These are phyloP conservation scores for Triplophysa yarkandensis DNA, from an alignment of 2,797 vertebrate species.

Conservation along the genomic window DNA sequence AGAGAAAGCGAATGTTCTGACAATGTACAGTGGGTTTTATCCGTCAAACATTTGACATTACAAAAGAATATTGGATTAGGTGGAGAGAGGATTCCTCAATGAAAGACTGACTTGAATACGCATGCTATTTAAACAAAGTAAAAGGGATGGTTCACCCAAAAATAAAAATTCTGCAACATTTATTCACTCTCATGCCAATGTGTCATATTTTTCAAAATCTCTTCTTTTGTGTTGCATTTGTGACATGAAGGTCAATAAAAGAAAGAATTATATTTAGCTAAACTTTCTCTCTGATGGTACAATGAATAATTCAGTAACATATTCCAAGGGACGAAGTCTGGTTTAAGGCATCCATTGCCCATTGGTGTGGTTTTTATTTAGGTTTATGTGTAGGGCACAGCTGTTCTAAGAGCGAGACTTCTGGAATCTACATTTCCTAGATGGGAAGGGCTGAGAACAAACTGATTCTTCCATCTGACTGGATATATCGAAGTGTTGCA, in stretches of 20 bases:
- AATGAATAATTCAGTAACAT: background rate
- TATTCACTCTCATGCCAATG: too few species aligned
- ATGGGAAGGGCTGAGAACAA: conserved; percentile 28
- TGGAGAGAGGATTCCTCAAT: conserved; percentile 7
- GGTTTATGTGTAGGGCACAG: conserved; percentile 48
- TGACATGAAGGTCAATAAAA: too few species aligned
- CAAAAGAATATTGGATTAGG: background rate
- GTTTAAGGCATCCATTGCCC: conserved; percentile 33
- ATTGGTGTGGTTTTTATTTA: conserved; percentile 43
- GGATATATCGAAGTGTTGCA: conserved; percentile 4
- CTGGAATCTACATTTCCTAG: conserved; percentile 46
- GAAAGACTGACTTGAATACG: background rate
- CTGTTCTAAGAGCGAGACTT: conserved; percentile 51
- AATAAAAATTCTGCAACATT: too few species aligned
- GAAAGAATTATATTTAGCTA: too few species aligned
- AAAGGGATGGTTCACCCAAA: too few species aligned
- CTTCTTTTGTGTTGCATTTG: too few species aligned
- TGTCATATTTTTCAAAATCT: too few species aligned
- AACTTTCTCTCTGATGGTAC: too few species aligned
- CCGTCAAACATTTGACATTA: conserved; percentile 11
- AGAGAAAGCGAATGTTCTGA: conserved; percentile 29
- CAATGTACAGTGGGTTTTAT: conserved; percentile 15
- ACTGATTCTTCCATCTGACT: conserved; percentile 24
- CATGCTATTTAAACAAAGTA: background rate
- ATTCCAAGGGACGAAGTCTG: background rate